phyloP scores from a whole-genome alignment of 2,888 invertebrate species.

The Melolontha melolontha region DNA sequence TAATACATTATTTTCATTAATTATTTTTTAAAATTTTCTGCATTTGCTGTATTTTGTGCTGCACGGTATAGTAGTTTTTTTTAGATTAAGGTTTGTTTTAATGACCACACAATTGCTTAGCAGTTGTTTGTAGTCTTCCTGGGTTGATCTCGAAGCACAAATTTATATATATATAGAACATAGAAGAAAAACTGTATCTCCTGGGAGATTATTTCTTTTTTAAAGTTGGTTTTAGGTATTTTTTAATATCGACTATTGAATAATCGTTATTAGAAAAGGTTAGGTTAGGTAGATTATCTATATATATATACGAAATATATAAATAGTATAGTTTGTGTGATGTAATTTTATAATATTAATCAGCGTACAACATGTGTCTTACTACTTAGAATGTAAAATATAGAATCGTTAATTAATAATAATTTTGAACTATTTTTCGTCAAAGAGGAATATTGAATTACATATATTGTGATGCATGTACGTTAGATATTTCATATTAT shows the following conservation, averaged over 20 bases:
- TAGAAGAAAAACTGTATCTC: constrained; percentile 45
- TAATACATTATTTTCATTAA: constrained; percentile 7
- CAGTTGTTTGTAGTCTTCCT: constrained; percentile 60
- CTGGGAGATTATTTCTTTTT: constrained; percentile 37
- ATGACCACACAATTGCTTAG: constrained; percentile 40
- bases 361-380: constrained; percentile 62
- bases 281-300: constrained; percentile 31
- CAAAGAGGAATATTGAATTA: constrained; percentile 43
- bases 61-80: constrained; percentile 42
- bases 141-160: constrained; percentile 65
- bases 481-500: constrained; percentile 50
- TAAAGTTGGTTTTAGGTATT: constrained; percentile 32
- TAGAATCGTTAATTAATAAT: constrained; percentile 33
- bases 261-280: constrained; percentile 33
- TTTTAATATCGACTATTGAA: constrained; percentile 35
- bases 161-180: constrained; percentile 43
- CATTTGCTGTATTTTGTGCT: constrained; percentile 42
- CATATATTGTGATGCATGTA: constrained; percentile 52
- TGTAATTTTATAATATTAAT: constrained; percentile 52
- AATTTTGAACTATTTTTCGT: constrained; percentile 32
- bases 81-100: constrained; percentile 38
- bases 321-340: constrained; percentile 46
- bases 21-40: constrained; percentile 23
- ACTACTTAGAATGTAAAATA: constrained; percentile 60
- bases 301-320: constrained; percentile 37